phyloP scores from a whole-genome alignment of 1,140 invertebrate species.

The Pseudoatta argentina region DNA sequence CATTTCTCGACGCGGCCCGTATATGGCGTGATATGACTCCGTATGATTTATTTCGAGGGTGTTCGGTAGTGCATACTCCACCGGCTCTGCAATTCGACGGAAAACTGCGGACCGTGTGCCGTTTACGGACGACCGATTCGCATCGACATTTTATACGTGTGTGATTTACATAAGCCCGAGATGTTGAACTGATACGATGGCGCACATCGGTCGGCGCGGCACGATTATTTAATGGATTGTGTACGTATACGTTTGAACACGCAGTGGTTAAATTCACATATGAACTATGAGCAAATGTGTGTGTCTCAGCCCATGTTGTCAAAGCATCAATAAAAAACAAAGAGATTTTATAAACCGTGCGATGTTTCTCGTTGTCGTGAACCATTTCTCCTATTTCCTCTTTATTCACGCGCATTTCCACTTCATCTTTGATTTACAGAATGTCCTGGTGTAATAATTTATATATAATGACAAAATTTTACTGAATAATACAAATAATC shows the following conservation, averaged over 20 bases:
- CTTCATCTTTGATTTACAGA: neutral
- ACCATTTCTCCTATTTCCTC: neutral
- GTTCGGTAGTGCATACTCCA: slow-evolving; percentile 12
- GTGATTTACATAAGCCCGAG: slow-evolving; percentile 58
- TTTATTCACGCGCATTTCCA: neutral
- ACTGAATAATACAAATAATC: neutral
- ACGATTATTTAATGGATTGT: slow-evolving; percentile 75
- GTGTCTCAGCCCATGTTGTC: slow-evolving; percentile 79
- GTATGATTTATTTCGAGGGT: slow-evolving; percentile 40
- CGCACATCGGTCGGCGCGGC: slow-evolving; percentile 63
- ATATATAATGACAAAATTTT: neutral
- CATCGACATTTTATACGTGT: slow-evolving; percentile 61
- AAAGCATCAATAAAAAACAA: slow-evolving; percentile 78
- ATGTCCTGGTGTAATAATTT: neutral
- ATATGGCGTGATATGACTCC: slow-evolving; percentile 10
- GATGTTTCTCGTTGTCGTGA: neutral
- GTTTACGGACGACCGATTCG: slow-evolving; percentile 40
- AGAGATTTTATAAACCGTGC: slow-evolving; percentile 76
- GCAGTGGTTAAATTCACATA: slow-evolving; percentile 76
- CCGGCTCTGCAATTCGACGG: slow-evolving; percentile 36
- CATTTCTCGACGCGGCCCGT: neutral
- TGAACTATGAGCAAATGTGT: slow-evolving; percentile 77
- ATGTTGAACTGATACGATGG: slow-evolving; percentile 43
- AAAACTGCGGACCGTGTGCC: slow-evolving; percentile 51
- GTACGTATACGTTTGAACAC: slow-evolving; percentile 78